Percentiles rank a stretch among this genome's conserved stretches.
Conservation (phyloP, 2,888 invertebrate species). For the Volucella bombylans region DNA sequence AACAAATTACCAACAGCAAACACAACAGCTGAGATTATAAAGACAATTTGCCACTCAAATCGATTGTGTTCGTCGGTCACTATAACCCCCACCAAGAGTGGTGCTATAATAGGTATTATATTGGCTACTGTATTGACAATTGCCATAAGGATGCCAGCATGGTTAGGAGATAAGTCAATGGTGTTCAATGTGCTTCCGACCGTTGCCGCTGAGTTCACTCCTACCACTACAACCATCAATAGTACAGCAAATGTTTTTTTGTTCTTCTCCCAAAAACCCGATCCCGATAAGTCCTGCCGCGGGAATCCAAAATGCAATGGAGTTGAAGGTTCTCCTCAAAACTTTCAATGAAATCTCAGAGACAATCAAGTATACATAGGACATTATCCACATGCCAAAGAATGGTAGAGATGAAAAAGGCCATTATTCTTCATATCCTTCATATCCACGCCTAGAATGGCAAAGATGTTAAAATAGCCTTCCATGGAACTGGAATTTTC, state of each 20-base stretch:
- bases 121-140: constrained; percentile 86
- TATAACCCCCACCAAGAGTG: constrained; percentile 84
- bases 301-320: constrained; percentile 83
- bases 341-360: constrained; percentile 82
- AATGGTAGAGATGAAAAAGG: constrained; percentile 83
- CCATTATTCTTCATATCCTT: constrained; percentile 85
- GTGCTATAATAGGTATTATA: constrained; percentile 85
- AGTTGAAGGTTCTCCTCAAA: constrained; percentile 78
- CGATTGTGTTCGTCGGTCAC: constrained; percentile 83
- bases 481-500: constrained; percentile 85
- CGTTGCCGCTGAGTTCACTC: constrained; percentile 87
- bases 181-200: constrained; percentile 92
- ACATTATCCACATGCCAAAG: constrained; percentile 84
- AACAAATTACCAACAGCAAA: constrained; percentile 84
- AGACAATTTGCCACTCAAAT: constrained; percentile 84
- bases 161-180: constrained; percentile 92
- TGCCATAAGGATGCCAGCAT: constrained; percentile 92
- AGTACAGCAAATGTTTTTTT: constrained; percentile 82
- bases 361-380: constrained; percentile 82
- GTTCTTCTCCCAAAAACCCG: constrained; percentile 81
- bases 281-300: constrained; percentile 84
- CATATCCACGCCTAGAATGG: constrained; percentile 87
- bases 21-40: constrained; percentile 83
- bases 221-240: constrained; percentile 84
- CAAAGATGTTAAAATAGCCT: constrained; percentile 85